These are phyloP conservation scores for Sebastes paucispinis DNA, from an alignment of 2,797 vertebrate genomes.

Conservation along the genomic window DNA sequence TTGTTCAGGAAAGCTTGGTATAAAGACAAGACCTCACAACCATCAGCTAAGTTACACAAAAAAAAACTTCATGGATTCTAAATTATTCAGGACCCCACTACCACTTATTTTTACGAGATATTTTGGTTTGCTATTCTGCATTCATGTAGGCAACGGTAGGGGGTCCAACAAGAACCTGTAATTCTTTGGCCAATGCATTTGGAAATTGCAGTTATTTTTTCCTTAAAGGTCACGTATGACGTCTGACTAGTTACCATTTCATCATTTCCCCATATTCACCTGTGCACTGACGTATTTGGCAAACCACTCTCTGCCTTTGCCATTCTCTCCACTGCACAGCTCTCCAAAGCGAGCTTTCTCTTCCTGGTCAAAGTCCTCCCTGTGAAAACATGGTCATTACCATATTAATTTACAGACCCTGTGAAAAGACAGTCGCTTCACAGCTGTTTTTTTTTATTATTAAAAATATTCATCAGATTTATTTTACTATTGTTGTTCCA, in stretches of 20 bases:
- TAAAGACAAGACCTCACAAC: not conserved
- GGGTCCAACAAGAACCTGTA: not conserved
- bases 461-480: not conserved
- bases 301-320: conserved; percentile 96
- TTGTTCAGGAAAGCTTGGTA: not conserved
- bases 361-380: conserved; percentile 94
- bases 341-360: conserved; percentile 95
- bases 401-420: not conserved
- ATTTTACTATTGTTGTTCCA: not conserved
- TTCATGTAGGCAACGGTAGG: not conserved
- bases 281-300: conserved; percentile 94
- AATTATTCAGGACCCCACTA: too few relatives aligned
- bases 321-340: conserved; percentile 89
- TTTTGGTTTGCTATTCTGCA: not conserved
- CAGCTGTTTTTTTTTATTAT: not conserved
- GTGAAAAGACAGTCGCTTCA: not conserved
- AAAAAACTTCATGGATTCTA: not conserved
- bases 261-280: conserved; percentile 75
- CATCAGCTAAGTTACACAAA: not conserved
- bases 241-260: not conserved
- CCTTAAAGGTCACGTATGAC: not conserved
- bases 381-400: conserved; percentile 56
- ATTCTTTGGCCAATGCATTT: not conserved
- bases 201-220: not conserved
- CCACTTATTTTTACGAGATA: not conserved